Evolutionary conservation across 2,797 vertebrate species (phyloP).

Genomic region (Gambusia yucatana): DNA sequence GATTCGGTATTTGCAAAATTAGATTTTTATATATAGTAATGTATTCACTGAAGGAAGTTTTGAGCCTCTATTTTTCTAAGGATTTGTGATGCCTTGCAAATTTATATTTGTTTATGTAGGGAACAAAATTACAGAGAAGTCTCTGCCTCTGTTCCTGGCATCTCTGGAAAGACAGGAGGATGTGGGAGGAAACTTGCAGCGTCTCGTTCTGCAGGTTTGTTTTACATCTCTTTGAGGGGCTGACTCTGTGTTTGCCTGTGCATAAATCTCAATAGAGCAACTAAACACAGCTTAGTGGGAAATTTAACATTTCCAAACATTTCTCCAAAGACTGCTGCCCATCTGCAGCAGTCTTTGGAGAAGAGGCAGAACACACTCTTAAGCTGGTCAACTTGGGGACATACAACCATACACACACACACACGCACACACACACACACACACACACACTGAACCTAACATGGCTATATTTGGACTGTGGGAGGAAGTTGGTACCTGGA

Average conservation of each 20-base stretch:
- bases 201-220: conserved; percentile 76
- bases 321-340: background rate
- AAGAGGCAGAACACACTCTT: background rate
- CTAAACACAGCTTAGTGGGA: background rate
- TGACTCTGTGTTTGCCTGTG: background rate
- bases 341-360: background rate
- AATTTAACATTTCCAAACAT: background rate
- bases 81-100: background rate
- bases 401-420: background rate
- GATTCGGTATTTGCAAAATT: background rate
- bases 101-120: conserved; percentile 56
- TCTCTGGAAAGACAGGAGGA: conserved; percentile 64
- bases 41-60: background rate
- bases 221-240: background rate
- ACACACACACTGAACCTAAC: background rate
- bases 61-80: background rate
- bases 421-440: background rate
- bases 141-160: conserved; percentile 64
- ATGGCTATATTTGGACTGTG: background rate
- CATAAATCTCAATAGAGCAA: background rate
- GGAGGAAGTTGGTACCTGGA: background rate
- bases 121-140: conserved; percentile 77
- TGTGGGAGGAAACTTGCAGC: conserved; percentile 63
- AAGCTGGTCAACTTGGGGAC: background rate
- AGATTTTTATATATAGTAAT: background rate